Base-by-base conservation (phyloP, 2,113 vertebrate species). In the Heterotilapia buettikoferi region DNA sequence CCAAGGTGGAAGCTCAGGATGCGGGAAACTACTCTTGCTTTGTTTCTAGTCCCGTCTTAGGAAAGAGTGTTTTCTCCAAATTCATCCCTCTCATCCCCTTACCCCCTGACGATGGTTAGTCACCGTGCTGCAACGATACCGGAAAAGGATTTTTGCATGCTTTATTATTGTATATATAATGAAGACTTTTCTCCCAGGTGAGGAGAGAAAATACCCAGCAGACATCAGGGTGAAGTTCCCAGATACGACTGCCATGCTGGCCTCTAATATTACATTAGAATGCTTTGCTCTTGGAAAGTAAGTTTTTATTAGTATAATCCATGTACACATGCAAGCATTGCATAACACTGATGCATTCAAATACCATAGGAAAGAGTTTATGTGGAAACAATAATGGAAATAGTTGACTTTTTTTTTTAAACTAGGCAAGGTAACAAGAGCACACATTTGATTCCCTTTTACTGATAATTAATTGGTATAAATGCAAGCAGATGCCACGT, bases 251-350 rank as follows among this genome's bases (percentile, higher is more conserved):
- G 97, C 98, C 87, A 89, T 99, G 92, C 94, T 99, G 92, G 97
- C 97, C 26, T 97, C 99, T 86, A 99, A 99, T 4, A 97, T 99
- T 88, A 98, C 98, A 0, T 93, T 99, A 87, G 99, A 99, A 91
- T 99, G 99, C 94, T 99, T 99, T 94, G 99, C 98, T 40, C 97
- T 99, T 92, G 99, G 99, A 95, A 99, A 99, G 99, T 99, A 97
- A 96, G 98, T 82, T 31, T 66, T 26, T 33, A 0, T 1, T 19
- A 38, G 4, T 73, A 16, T 40, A 9, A 16, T 84, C 9, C 3
- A 10, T 45, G 31, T 53, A 38, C 2, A 13, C 21, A 16, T 10
- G 5, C 7, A 45, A 45, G 8, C 21, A 1, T 29, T 45, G 40
- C 0, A 11, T 45, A 18, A 47, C 13, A 73, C 2, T 43, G n/a